Evolutionary conservation across 2,113 vertebrate genomes (phyloP), one percentile per base, ranked within the genome.

Genomic region (Ciconia maguari): DNA sequence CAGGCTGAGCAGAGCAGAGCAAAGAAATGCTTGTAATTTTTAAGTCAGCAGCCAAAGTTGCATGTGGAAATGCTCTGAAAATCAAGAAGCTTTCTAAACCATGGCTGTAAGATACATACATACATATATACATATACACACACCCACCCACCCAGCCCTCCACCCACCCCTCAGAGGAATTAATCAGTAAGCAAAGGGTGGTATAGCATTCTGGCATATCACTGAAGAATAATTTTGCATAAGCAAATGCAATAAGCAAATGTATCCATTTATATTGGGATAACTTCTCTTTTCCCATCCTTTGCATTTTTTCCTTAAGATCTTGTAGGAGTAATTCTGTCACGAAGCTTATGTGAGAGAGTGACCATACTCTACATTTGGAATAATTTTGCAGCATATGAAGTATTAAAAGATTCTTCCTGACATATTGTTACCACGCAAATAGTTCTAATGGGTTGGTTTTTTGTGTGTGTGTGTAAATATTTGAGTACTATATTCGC

Each of bases 391-490:
- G 22, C 32, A 84, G 52, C 13, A 24, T 94, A 26, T 85, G 55
- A 93, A 92, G 38, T 68, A 62, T 74, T 85, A 44, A 34, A 94
- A 64, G 52, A 38, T 44, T 75, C 38, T 95, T 97, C 91, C 52
- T 29, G 9, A n/a, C 21, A 44, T 78, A 15, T 6, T 69, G 41
- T 91, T 93, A 93, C 61, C n/a, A 90, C 51, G 76, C 77, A 60
- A 89, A 66, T 51, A 38, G 6, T 60, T 89, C 51, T 60, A 81
- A 77, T 75, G 70, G 85, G 68, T 62, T 60, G 12, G 30, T 64
- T 91, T 15, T 95, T 81, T 87, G 13, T 96, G 13, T 96, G 38
- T 38, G 38, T 38, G 38, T 38, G 57, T 44, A 78, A 78, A 34
- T 94, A 81, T 66, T 90, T 66, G 88, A 91, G 48, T 83, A 29